Evolutionary conservation across 2,888 invertebrate species (phyloP), one percentile per base, ranked within the genome.

Genomic region (Prenolepis imparis): DNA sequence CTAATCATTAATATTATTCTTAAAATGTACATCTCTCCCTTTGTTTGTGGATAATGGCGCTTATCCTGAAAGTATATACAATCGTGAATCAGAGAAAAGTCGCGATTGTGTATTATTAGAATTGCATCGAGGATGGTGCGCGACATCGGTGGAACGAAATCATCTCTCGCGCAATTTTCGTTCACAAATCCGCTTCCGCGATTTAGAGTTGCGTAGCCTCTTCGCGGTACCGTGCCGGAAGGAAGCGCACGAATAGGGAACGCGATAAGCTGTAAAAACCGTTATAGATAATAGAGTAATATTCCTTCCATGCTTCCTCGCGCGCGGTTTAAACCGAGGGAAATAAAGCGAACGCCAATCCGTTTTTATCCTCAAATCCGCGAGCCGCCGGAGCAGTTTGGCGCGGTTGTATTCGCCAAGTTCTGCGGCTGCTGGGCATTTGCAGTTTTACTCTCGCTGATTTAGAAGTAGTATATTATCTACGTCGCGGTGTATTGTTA

Each of bases 291-390:
- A 72, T 72, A 72, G 72, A 80, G 78, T 59, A 59, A 80, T 72
- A 72, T 72, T 80, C 78, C 44, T 8, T 36, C 57, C 57, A 52
- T n/a, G 44, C 39, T 44, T 52, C n/a, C 39, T 66, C 24, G 36
- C 44, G 36, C 32, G 36, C 59, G 9, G n/a, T 80, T 80, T 61
- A 72, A 80, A 80, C 18, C 32, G 44, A 18, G 6, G 48, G 18
- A 59, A 78, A 78, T 78, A 72, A 61, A 78, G 72, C 59, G 41
- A 12, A 57, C 70, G 59, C 59, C 72, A 78, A 78, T 78, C 59
- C 78, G 72, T 70, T 78, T 78, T 78, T 78, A 78, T 78, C 78
- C 78, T 12, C 12, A 57, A 78, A 78, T 78, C 72, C 70, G 32
- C 68, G 68, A 64, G 52, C 52, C 18, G 24, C 75, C 75, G n/a